Base-by-base conservation (phyloP, 2,113 vertebrate genomes). In the Todiramphus saurophagus region DNA sequence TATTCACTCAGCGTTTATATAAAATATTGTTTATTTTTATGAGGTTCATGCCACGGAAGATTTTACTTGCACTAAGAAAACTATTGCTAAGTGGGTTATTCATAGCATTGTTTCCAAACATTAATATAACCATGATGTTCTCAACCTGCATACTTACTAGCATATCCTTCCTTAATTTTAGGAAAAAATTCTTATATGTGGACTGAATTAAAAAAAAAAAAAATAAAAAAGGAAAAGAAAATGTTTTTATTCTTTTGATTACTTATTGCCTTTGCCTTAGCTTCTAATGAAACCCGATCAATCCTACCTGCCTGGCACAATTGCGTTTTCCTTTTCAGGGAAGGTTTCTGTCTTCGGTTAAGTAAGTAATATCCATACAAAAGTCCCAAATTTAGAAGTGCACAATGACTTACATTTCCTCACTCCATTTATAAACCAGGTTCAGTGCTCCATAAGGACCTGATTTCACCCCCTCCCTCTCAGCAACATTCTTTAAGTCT, bases 1-100 rank as follows among this genome's bases (percentile, higher is more conserved):
- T 88, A 97, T 97, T 97, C 95, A 88, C 88, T 96, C 95, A 94
- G 97, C 93, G 96, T 96, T 96, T 97, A 97, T 95, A 95, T 87
- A 96, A 96, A 35, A 58, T 94, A 97, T 90, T 23, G 18, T 95
- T 97, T 97, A 90, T 92, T 97, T 97, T 85, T 88, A 93, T 4
- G 82, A 95, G 90, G 93, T 92, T 74, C 89, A 79, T 73, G 53
- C 60, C 56, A 84, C 21, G 73, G 74, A 96, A 93, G 77, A 94
- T 93, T 96, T 93, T 87, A 64, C 62, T 89, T 74, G 87, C 88
- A 62, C 41, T 81, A 75, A 93, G 53, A 93, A 85, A 95, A 96
- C 72, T 44, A 51, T 83, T 72, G 30, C 7, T 5, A 83, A 82
- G 80, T 39, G 66, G n/a, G 23, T 35, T 76, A 37, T 81, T 93